These are phyloP conservation scores for Agrenia bidenticulata DNA, from an alignment of 2,888 invertebrate species.

Conservation along the genomic window DNA sequence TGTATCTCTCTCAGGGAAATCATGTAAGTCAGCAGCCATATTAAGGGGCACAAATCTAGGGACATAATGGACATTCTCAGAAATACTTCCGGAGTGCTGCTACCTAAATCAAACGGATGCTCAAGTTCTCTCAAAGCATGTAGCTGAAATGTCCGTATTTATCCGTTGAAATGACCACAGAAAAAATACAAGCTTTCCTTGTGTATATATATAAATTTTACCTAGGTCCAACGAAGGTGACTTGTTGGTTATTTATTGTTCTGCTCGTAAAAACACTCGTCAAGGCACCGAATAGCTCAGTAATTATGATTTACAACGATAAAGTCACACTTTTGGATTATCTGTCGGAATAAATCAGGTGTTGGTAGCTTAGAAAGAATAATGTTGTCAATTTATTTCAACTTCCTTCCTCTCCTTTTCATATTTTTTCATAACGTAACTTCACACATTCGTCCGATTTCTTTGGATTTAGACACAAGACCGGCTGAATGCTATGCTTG, in stretches of 20 bases:
- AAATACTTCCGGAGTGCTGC: too few relatives aligned
- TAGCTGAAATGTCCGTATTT: too few relatives aligned
- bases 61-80: too few relatives aligned
- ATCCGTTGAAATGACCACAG: too few relatives aligned
- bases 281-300: not conserved
- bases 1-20: too few relatives aligned
- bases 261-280: not conserved
- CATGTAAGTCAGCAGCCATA: too few relatives aligned
- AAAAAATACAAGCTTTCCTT: too few relatives aligned
- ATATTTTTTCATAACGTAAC: not conserved
- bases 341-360: conserved; percentile 15
- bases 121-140: too few relatives aligned
- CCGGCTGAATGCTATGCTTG: not conserved
- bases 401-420: conserved; percentile 14
- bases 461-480: conserved; percentile 1
- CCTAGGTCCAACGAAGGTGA: not conserved
- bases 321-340: conserved; percentile 12
- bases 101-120: too few relatives aligned
- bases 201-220: not conserved
- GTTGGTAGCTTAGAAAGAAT: not conserved
- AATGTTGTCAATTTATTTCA: conserved; percentile 10
- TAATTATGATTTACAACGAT: conserved; percentile 1
- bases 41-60: too few relatives aligned
- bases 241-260: too few relatives aligned
- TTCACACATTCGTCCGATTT: conserved; percentile 3